Evolutionary conservation across 2,888 invertebrate genomes (phyloP), one percentile per base, ranked within the genome.

Genomic region (Barypeithes pellucidus): DNA sequence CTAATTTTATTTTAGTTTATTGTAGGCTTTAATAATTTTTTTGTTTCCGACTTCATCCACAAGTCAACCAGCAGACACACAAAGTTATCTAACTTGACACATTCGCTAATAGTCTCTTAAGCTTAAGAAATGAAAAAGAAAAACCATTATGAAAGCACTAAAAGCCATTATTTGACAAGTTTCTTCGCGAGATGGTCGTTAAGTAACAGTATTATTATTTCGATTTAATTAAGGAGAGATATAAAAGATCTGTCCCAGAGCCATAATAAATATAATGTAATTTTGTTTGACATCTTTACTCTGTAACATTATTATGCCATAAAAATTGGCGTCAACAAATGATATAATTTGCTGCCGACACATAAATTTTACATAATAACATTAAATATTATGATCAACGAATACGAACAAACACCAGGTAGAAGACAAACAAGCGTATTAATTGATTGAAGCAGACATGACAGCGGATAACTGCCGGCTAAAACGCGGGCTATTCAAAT

Each of bases 151-250:
- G 33, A 33, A 33, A 57, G 54, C 33, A 33, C 54, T 57, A 57
- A 57, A 57, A 57, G 54, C 54, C 18, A 33, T 57, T 8, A 33
- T 57, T 57, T 57, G 33, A 57, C 33, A 57, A 57, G 54, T 33
- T 57, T 57, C 33, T 18, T 33, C 33, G 54, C 54, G 29, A 18
- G 11, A 33, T 33, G 18, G 33, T 33, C 18, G 33, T 57, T 33
- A 36, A 18, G 33, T 14, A 33, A n/a, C 54, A 33, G 12, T 33
- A 57, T 57, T 57, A 57, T 57, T 57, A 18, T 57, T 57, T 57
- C 54, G 54, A 57, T 57, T 57, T 57, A 57, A 57, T 57, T 57
- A 57, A 57, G 33, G 54, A 33, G 33, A 57, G 33, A 16, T 33
- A 18, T 57, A 29, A 57, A 57, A 18, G 20, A 20, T 50, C 24